Conservation (phyloP, 2,113 vertebrate genomes). For the Fulmarus glacialis region DNA sequence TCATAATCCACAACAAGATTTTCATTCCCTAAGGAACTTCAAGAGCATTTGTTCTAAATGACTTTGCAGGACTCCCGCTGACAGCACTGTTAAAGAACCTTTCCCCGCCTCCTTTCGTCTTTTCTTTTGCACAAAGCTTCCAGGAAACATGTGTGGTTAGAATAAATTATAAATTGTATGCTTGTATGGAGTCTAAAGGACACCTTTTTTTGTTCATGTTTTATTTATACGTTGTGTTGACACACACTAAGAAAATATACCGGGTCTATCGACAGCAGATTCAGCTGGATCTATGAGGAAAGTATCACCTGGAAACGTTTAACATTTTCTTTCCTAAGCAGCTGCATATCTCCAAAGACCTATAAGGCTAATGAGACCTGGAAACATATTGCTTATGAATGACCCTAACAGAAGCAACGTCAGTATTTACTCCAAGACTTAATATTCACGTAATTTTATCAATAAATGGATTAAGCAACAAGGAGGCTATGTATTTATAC, state of each 20-base stretch:
- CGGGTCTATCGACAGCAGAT: neutral
- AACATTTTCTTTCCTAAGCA: neutral
- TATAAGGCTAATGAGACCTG: neutral
- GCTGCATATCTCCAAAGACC: neutral
- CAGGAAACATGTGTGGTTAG: neutral
- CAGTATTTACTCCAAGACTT: neutral
- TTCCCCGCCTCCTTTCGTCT: neutral
- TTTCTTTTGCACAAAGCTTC: slow-evolving; percentile 11
- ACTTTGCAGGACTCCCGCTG: slow-evolving; percentile 33
- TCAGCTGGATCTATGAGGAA: neutral
- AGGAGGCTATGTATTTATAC: neutral
- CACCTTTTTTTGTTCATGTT: neutral
- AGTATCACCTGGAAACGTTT: neutral
- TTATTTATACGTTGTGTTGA: slow-evolving; percentile 36
- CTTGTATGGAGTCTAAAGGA: slow-evolving; percentile 15
- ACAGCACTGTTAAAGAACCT: neutral
- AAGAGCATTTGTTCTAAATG: slow-evolving; percentile 43
- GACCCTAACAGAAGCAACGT: neutral
- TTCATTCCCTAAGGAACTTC: slow-evolving; percentile 10
- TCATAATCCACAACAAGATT: slow-evolving; percentile 19
- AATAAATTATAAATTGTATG: neutral
- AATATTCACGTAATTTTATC: neutral
- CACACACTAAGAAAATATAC: slow-evolving; percentile 6
- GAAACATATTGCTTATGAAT: neutral
- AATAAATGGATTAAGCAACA: neutral